These are phyloP conservation scores for Whitmania pigra DNA, from an alignment of 1,140 invertebrate species.

Conservation along the genomic window DNA sequence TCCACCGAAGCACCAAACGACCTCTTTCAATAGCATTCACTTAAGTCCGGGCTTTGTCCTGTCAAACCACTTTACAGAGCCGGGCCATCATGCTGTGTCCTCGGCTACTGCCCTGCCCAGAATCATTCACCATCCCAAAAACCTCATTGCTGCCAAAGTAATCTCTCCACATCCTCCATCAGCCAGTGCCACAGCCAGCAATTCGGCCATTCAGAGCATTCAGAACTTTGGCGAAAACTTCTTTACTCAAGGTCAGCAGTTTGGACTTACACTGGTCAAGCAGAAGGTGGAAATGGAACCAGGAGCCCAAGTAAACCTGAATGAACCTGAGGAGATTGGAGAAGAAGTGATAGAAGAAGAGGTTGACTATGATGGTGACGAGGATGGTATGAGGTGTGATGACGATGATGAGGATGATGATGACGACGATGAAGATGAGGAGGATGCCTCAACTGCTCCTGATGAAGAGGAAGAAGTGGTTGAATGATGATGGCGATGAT, in stretches of 20 bases:
- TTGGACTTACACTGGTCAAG: too few relatives aligned
- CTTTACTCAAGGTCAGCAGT: background rate
- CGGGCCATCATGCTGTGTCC: background rate
- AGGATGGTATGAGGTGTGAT: background rate
- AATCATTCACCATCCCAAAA: background rate
- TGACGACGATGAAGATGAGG: background rate
- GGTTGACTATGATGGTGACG: background rate
- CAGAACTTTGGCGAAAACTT: slow-evolving; percentile 2
- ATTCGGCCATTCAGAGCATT: slow-evolving; percentile 1
- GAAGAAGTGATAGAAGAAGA: background rate
- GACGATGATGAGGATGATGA: slow-evolving; percentile 1
- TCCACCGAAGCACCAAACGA: background rate
- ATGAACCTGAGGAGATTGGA: background rate
- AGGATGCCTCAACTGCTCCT: background rate
- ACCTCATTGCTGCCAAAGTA: background rate
- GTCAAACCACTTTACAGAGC: background rate
- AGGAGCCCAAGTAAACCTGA: background rate
- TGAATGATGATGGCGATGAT: background rate
- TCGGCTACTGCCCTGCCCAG: background rate
- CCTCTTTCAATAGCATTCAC: too few relatives aligned
- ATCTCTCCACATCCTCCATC: background rate
- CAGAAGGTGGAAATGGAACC: too few relatives aligned
- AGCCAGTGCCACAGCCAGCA: background rate
- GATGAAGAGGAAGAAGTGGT: slow-evolving; percentile 4
- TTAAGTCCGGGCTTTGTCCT: background rate